Conservation (phyloP, 2,888 invertebrate species). For the Chaitophorus viminalis region DNA sequence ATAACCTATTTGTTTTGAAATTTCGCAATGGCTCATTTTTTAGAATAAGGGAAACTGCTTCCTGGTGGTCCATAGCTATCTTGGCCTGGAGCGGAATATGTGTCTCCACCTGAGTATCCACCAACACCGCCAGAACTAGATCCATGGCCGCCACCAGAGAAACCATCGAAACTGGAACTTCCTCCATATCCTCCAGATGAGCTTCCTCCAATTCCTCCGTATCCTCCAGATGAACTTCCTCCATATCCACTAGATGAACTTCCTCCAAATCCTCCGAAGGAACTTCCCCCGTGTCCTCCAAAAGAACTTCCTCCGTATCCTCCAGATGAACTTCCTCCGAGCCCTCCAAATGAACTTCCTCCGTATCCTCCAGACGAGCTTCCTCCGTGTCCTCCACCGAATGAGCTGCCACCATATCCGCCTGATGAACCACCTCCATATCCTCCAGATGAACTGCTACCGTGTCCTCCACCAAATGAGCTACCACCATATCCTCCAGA, state of each 20-base stretch:
- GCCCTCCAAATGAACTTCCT: not conserved
- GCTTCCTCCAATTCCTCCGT: not conserved
- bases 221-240: slow-evolving; percentile 22
- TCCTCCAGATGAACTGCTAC: not conserved
- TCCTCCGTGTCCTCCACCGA: not conserved
- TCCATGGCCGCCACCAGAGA: slow-evolving; percentile 26
- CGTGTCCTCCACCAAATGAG: not conserved
- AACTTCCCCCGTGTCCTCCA: not conserved
- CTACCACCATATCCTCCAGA: not conserved
- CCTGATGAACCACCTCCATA: slow-evolving; percentile 5
- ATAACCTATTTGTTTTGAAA: slow-evolving; percentile 28
- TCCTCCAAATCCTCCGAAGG: not conserved
- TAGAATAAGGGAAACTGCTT: slow-evolving; percentile 38
- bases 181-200: slow-evolving; percentile 20
- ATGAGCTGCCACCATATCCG: slow-evolving; percentile 18
- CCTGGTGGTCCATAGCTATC: slow-evolving; percentile 56
- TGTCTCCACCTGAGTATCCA: slow-evolving; percentile 3
- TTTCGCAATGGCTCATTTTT: slow-evolving; percentile 27
- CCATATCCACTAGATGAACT: slow-evolving; percentile 3
- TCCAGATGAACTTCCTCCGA: not conserved
- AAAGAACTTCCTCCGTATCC: not conserved
- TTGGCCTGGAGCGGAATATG: slow-evolving; percentile 43
- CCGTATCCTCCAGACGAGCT: slow-evolving; percentile 31
- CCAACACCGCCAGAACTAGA: slow-evolving; percentile 41
- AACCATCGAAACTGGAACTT: slow-evolving; percentile 9